Conservation (phyloP, 1,140 invertebrate genomes). For the Eupristina koningsbergeri region DNA sequence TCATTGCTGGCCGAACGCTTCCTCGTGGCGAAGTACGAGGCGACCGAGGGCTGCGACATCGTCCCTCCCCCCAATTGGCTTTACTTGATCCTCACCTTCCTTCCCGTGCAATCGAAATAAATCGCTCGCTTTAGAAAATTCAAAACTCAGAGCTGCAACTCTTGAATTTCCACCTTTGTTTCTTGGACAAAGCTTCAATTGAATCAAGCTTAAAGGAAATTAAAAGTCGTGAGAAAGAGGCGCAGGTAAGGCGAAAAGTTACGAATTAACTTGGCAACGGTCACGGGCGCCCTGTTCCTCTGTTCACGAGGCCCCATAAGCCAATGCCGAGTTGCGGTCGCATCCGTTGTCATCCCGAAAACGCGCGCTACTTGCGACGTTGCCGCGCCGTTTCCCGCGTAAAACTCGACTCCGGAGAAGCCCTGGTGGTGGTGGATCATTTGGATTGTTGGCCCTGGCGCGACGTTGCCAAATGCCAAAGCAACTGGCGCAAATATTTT, state of each 20-base stretch:
- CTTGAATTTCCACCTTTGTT: neutral
- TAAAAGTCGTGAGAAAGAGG: neutral
- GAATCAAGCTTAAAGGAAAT: neutral
- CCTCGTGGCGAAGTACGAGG: slow-evolving; percentile 80
- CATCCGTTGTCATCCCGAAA: neutral
- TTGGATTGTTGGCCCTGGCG: too few relatives aligned
- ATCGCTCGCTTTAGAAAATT: neutral
- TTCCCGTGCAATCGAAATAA: neutral
- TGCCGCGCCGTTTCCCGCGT: slow-evolving; percentile 45
- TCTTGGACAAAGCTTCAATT: neutral
- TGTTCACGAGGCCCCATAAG: too few relatives aligned
- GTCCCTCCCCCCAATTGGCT: neutral
- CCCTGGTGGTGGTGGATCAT: too few relatives aligned
- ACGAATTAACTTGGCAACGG: slow-evolving; percentile 32
- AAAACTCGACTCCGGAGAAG: neutral
- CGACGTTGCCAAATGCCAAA: too few relatives aligned
- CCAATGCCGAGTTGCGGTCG: too few relatives aligned
- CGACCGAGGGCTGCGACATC: slow-evolving; percentile 82
- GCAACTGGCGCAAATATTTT: too few relatives aligned
- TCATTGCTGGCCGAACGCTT: slow-evolving; percentile 81
- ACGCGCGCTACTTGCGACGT: slow-evolving; percentile 36
- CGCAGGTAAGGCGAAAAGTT: too few relatives aligned
- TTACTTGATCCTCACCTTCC: neutral
- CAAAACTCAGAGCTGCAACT: too few relatives aligned
- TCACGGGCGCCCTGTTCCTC: neutral